Evolutionary conservation across 2,797 vertebrate species (phyloP).

Genomic region (Rhabdomys pumilio): DNA sequence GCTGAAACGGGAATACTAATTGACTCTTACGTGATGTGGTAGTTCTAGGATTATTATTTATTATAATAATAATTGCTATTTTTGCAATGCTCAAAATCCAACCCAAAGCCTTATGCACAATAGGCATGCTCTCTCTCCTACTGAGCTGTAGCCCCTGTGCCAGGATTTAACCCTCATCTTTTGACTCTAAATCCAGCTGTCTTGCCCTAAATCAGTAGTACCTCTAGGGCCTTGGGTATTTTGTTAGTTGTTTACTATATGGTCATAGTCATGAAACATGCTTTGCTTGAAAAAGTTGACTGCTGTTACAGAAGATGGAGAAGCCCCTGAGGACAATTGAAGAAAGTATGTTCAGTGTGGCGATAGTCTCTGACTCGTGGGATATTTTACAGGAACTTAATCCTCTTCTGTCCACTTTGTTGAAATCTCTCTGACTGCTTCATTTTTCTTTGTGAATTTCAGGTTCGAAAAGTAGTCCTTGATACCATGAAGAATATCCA

Average conservation of each 20-base stretch:
- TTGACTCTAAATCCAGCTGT: conserved; percentile 7
- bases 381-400: background rate
- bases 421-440: conserved; percentile 55
- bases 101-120: background rate
- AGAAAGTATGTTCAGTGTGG: background rate
- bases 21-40: background rate
- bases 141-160: background rate
- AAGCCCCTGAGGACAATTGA: conserved; percentile 13
- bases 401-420: background rate
- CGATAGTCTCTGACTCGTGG: background rate
- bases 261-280: conserved; percentile 25
- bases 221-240: background rate
- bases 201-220: background rate
- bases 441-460: conserved; percentile 76
- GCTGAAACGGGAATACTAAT: conserved; percentile 34
- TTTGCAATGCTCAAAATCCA: background rate
- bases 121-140: background rate
- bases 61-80: background rate
- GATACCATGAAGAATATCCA: conserved; percentile 99
- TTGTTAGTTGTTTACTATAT: background rate
- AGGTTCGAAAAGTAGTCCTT: conserved; percentile 98
- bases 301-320: background rate
- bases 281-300: background rate
- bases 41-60: background rate
- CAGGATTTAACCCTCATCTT: conserved; percentile 6